Conservation (phyloP, 2,888 invertebrate genomes). For the Troides aeacus region DNA sequence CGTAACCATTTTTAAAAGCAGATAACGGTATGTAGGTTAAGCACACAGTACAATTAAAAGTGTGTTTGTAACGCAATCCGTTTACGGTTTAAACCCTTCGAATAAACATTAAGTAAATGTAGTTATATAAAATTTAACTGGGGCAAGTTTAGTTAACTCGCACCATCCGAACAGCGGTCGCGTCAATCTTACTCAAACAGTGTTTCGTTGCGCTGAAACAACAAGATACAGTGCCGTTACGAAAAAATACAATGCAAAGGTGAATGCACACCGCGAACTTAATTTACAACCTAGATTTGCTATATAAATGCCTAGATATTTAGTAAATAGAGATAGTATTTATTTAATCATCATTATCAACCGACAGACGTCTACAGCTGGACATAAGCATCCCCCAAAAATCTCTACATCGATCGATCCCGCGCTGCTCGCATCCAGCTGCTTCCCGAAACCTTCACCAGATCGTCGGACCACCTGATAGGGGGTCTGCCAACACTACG, state of each 20-base stretch:
- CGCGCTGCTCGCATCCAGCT: no score
- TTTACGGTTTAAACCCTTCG: slow-evolving; percentile 10
- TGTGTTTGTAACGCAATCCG: slow-evolving; percentile 15
- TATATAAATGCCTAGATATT: no score
- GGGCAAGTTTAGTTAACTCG: slow-evolving; percentile 22
- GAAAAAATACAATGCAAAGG: slow-evolving; percentile 21
- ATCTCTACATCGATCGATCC: no score
- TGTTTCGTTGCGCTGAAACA: slow-evolving; percentile 18
- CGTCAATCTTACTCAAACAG: slow-evolving; percentile 29
- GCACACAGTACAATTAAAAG: slow-evolving; percentile 5
- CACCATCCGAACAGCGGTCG: slow-evolving; percentile 6
- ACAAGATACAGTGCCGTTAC: slow-evolving; percentile 23
- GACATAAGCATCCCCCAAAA: no score
- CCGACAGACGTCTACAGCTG: no score
- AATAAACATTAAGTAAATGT: slow-evolving; percentile 22
- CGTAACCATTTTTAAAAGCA: neutral
- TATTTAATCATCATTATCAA: no score
- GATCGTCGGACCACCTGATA: no score
- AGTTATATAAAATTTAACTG: slow-evolving; percentile 21
- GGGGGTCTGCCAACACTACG: no score
- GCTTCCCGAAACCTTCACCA: no score
- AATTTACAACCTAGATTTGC: no score
- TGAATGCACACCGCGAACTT: neutral
- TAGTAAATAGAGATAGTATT: no score
- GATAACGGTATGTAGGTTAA: slow-evolving; percentile 4